These are phyloP conservation scores for Porites lutea DNA, from an alignment of 64 coral and sea anemone genomes.

Conservation along the genomic window DNA sequence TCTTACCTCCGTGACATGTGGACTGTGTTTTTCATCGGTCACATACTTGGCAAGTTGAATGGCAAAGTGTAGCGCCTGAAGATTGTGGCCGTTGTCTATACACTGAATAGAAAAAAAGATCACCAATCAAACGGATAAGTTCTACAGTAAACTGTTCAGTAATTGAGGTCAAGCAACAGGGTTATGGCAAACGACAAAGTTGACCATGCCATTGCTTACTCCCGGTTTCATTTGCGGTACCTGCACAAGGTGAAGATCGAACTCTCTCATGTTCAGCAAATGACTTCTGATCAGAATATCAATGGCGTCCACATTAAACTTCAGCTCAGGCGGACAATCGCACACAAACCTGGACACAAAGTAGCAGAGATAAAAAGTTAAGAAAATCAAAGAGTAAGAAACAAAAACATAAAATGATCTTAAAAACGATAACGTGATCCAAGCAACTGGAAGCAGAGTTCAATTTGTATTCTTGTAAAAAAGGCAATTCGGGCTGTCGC, in stretches of 20 bases:
- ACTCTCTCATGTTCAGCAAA: constrained; percentile 94
- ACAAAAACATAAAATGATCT: too few relatives aligned
- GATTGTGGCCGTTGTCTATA: constrained; percentile 93
- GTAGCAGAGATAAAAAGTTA: neutral
- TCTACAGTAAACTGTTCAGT: neutral
- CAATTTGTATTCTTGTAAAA: too few relatives aligned
- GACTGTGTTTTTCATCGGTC: constrained; percentile 90
- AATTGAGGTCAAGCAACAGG: too few relatives aligned
- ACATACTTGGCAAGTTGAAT: constrained; percentile 93
- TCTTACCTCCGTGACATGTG: constrained; percentile 90
- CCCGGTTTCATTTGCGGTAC: constrained; percentile 9
- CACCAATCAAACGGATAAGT: neutral
- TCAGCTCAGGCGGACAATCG: constrained; percentile 93
- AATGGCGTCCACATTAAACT: constrained; percentile 98
- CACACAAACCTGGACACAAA: constrained; percentile 88
- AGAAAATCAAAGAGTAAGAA: neutral
- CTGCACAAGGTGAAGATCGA: constrained; percentile 97
- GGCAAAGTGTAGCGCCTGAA: constrained; percentile 94
- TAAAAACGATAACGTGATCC: too few relatives aligned
- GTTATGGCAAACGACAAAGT: too few relatives aligned
- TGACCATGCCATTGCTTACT: too few relatives aligned
- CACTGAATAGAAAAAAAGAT: constrained; percentile 71
- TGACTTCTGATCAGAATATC: constrained; percentile 95
- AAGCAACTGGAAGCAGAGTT: too few relatives aligned
- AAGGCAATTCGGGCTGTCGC: too few relatives aligned